These are phyloP conservation scores for Hemichromis elongatus DNA, from an alignment of 2,113 vertebrate species.

Conservation along the genomic window DNA sequence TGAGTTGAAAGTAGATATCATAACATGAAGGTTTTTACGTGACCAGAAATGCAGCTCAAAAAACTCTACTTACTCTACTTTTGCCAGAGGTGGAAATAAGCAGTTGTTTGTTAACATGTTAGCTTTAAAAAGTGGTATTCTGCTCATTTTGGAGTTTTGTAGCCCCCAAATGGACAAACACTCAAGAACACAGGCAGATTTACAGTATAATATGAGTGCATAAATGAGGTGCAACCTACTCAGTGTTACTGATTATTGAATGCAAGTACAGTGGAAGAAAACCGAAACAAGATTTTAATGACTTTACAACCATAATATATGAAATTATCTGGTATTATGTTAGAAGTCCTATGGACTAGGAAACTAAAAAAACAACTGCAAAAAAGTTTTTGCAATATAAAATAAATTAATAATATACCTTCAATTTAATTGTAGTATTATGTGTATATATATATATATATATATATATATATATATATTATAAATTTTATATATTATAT, in stretches of 20 bases:
- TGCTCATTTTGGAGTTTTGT: background rate
- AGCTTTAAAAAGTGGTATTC: background rate
- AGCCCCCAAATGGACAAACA: background rate
- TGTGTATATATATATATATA: no score
- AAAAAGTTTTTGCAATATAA: no score
- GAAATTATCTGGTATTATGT: background rate
- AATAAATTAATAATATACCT: background rate
- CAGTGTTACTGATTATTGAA: background rate
- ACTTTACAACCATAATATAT: background rate
- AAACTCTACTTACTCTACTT: background rate
- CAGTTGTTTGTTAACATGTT: background rate
- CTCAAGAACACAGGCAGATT: background rate
- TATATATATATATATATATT: no score
- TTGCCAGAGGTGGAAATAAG: background rate
- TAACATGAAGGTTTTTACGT: background rate
- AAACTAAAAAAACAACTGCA: no score
- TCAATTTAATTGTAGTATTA: background rate
- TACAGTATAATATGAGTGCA: background rate
- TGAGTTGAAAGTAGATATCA: background rate
- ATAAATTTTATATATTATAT: no score
- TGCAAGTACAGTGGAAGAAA: background rate
- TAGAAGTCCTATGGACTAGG: background rate
- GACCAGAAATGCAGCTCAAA: background rate
- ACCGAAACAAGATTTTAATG: background rate
- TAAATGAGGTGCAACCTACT: background rate